Conservation (phyloP, 2,113 vertebrate species). For the Carassius carassius region DNA sequence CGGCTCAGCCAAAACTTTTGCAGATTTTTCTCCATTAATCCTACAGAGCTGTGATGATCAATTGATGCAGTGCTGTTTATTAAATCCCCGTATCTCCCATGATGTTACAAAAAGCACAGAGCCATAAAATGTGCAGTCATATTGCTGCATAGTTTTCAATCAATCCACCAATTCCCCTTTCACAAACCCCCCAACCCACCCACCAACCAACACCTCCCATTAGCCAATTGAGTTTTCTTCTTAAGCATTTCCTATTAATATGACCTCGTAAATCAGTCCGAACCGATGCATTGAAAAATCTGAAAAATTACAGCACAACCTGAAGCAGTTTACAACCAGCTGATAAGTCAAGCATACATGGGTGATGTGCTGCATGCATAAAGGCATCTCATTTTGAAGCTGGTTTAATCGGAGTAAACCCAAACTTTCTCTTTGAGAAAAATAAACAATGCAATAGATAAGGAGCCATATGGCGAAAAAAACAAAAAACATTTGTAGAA, state of each 20-base stretch:
- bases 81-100: not conserved
- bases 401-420: not conserved
- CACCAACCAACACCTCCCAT: not conserved
- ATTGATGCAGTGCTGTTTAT: constrained; percentile 28
- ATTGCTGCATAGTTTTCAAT: constrained; percentile 56
- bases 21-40: not conserved
- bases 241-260: constrained; percentile 3
- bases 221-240: not conserved
- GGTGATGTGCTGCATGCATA: not conserved
- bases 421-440: not conserved
- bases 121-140: not conserved
- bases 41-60: not conserved
- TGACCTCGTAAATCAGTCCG: constrained; percentile 3
- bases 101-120: not conserved
- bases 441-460: not conserved
- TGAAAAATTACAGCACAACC: constrained; percentile 7
- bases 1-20: constrained; percentile 2
- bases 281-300: not conserved
- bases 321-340: not conserved
- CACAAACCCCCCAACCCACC: not conserved
- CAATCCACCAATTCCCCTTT: constrained; percentile 60
- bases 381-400: not conserved
- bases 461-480: not conserved
- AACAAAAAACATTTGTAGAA: not conserved
- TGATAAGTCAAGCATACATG: constrained; percentile 3